These are phyloP conservation scores for Drosophila bocki DNA, from an alignment of 1,140 invertebrate species.

Conservation along the genomic window DNA sequence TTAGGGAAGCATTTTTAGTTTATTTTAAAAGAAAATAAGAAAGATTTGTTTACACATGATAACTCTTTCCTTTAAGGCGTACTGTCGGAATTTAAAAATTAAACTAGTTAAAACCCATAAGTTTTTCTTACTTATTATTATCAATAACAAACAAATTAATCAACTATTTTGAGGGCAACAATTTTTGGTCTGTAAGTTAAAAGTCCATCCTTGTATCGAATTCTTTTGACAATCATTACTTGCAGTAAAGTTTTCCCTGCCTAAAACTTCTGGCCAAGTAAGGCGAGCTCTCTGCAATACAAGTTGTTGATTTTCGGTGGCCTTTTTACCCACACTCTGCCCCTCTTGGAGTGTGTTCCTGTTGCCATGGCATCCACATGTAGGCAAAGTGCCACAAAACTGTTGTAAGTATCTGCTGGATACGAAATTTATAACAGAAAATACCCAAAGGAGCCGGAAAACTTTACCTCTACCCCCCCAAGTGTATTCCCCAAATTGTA, in stretches of 20 bases:
- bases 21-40: neutral
- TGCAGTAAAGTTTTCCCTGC: constrained; percentile 38
- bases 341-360: constrained; percentile 11
- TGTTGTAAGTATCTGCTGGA: constrained; percentile 71
- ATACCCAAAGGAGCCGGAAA: constrained; percentile 23
- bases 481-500: constrained; percentile 34
- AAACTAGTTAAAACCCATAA: neutral
- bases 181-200: constrained; percentile 10
- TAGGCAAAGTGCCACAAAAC: constrained; percentile 73
- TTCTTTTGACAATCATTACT: constrained; percentile 56
- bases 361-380: constrained; percentile 68
- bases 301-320: constrained; percentile 59
- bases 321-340: constrained; percentile 44
- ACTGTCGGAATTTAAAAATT: neutral
- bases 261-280: constrained; percentile 24
- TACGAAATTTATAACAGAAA: constrained; percentile 74
- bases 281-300: constrained; percentile 40
- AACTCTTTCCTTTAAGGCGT: neutral
- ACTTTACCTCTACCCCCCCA: constrained; percentile 25
- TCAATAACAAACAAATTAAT: constrained; percentile 29
- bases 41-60: neutral
- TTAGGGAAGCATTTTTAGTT: constrained; percentile 3
- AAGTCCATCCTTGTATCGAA: constrained; percentile 23
- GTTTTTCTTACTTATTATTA: neutral
- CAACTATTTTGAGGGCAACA: constrained; percentile 18